Base-by-base conservation (phyloP, 1,140 invertebrate species). In the Orius insidiosus region DNA sequence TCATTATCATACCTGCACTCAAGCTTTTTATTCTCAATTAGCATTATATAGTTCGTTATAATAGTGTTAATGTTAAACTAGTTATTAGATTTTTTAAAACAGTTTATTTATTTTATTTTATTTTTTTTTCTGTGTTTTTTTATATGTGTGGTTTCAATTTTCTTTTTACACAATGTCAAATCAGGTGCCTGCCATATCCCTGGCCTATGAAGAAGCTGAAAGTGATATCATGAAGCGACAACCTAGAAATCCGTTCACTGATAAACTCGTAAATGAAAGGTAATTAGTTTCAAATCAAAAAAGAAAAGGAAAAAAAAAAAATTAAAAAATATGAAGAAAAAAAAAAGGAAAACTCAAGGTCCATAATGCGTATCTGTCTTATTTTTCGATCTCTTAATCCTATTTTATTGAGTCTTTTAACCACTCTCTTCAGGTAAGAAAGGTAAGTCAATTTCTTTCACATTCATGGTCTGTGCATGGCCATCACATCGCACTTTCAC, bases 251-350 rank as follows among this genome's bases (percentile, higher is more conserved):
- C 90, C 94, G 47, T 74, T 78, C 58, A 76, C 75, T 56, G 95
- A 98, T 73, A 97, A 96, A 74, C 81, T 98, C 65, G 93, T 98
- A 61, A 98, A 98, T 70, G 87, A 96, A 78, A 93, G 92, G 85
- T 89, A 84, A 78, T 52, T 51, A n/a, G 45, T 24, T 24, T 24
- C 3, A 24, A 24, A 4, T 24, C 24, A 24, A 24, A 24, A 24
- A 24, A 24, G 7, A 24, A 24, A 24, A 24, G 7, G 24, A 7
- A 24, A 24, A 24, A 24, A 24, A 24, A 24, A 24, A 24, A 7
- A 24, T 3, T 4, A 24, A 24, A 24, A 24, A 24, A 24, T 4
- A 24, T 24, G 7, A 24, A 24, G 24, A 47, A 47, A 39, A 19
- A 50, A 42, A 41, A n/a, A 39, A 15, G 10, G 33, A 16, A 19